A percentile compares a stretch with the other conserved stretches of the same genome.
These are phyloP conservation scores for Pristionchus arcanus DNA, from an alignment of 2,888 invertebrate genomes.

Conservation along the genomic window DNA sequence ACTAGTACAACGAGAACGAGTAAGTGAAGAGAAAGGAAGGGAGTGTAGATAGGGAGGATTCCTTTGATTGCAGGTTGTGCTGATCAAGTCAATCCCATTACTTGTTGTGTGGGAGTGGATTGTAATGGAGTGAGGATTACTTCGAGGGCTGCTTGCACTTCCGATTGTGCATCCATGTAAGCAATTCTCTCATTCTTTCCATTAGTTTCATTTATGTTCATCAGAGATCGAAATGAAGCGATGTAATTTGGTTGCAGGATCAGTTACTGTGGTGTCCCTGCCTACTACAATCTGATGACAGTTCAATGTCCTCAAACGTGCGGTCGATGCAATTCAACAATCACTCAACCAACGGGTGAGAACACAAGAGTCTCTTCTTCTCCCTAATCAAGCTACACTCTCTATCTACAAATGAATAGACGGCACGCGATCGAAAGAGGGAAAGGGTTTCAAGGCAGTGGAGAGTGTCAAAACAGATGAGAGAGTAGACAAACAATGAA, in stretches of 20 bases:
- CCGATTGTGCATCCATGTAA: slow-evolving; percentile 10
- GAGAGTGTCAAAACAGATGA: neutral
- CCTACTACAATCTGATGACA: slow-evolving; percentile 53
- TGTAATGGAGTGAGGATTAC: neutral
- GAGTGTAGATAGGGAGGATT: neutral
- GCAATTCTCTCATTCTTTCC: neutral
- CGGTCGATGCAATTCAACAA: slow-evolving; percentile 13
- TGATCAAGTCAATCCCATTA: neutral
- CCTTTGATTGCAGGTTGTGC: neutral
- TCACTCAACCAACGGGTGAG: slow-evolving; percentile 32
- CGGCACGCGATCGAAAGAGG: neutral
- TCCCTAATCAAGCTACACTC: neutral
- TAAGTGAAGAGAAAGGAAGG: neutral
- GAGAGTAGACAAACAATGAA: slow-evolving; percentile 30
- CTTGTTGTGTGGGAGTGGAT: neutral
- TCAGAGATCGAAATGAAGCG: too few relatives aligned
- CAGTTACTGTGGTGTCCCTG: neutral
- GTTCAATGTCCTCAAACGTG: slow-evolving; percentile 50
- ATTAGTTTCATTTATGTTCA: neutral
- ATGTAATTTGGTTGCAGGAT: neutral
- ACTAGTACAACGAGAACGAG: slow-evolving; percentile 30
- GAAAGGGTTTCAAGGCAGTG: neutral
- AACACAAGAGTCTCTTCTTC: too few relatives aligned
- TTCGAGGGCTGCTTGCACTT: neutral
- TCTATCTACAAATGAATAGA: neutral